Evolutionary conservation across 2,113 vertebrate genomes (phyloP).

Genomic region (Corydoras maculifer): DNA sequence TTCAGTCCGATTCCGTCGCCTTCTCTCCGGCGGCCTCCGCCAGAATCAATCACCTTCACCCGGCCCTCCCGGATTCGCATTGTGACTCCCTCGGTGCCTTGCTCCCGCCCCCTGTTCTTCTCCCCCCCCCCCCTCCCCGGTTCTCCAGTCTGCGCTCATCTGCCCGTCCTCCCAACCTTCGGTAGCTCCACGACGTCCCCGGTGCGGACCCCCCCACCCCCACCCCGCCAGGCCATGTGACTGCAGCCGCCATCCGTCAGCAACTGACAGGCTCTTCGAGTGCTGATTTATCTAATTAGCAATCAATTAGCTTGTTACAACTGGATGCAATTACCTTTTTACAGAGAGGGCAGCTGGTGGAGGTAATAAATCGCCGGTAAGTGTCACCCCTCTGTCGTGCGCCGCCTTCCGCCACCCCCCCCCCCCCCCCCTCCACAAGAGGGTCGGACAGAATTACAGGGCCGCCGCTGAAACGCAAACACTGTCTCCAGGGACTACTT

Average conservation of each 20-base stretch:
- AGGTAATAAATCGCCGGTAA: slow-evolving; percentile 83
- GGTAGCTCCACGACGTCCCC: slow-evolving; percentile 10
- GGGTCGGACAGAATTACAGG: slow-evolving; percentile 71
- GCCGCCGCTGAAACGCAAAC: slow-evolving; percentile 64
- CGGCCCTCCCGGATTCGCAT: slow-evolving; percentile 68
- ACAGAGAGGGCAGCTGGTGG: slow-evolving; percentile 97
- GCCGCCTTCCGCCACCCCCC: slow-evolving; percentile 46
- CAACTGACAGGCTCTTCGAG: slow-evolving; percentile 82
- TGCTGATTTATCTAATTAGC: slow-evolving; percentile 99
- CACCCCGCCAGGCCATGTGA: slow-evolving; percentile 69
- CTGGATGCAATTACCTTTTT: slow-evolving; percentile 99
- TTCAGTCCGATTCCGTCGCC: slow-evolving; percentile 85
- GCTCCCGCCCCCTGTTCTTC: slow-evolving; percentile 52
- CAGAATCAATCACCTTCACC: slow-evolving; percentile 81
- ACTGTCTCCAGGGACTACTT: slow-evolving; percentile 70
- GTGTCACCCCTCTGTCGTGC: slow-evolving; percentile 43
- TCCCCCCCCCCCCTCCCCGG: slow-evolving; percentile 18
- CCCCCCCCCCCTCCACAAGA: slow-evolving; percentile 55
- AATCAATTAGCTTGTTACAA: slow-evolving; percentile 99
- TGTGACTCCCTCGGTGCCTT: slow-evolving; percentile 77
- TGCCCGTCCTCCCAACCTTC: slow-evolving; percentile 1
- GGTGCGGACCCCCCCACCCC: slow-evolving; percentile 38
- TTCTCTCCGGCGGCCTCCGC: slow-evolving; percentile 67
- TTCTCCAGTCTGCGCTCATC: neutral
- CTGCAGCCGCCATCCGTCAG: slow-evolving; percentile 81